These are phyloP conservation scores for Caenorhabditis inopinata DNA, from an alignment of 1,140 invertebrate genomes.

Conservation along the genomic window DNA sequence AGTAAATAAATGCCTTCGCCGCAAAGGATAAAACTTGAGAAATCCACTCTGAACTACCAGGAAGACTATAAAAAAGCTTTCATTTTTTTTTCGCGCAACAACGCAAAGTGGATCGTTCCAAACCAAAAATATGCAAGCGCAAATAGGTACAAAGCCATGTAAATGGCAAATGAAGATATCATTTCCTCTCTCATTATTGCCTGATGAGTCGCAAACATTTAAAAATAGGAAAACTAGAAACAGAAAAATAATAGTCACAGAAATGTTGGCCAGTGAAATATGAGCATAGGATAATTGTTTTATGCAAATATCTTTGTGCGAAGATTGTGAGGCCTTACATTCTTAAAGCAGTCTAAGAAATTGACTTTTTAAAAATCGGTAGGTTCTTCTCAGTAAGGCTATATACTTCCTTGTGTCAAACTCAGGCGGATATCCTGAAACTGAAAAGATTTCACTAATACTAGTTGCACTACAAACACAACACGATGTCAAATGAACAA, in stretches of 20 bases:
- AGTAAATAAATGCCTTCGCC: conserved; percentile 29
- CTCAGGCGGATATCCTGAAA: background rate
- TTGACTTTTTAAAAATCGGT: too few relatives aligned
- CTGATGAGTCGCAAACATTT: background rate
- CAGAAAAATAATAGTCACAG: background rate
- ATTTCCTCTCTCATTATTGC: conserved; percentile 7
- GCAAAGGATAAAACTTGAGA: conserved; percentile 31
- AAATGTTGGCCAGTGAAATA: background rate
- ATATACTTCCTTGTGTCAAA: background rate
- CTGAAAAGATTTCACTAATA: background rate
- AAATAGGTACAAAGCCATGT: too few relatives aligned
- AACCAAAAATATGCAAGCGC: background rate
- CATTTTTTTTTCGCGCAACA: background rate
- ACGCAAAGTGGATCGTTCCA: conserved; percentile 13
- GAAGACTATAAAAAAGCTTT: conserved; percentile 8
- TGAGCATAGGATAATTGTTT: too few relatives aligned
- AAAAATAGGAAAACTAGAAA: too few relatives aligned
- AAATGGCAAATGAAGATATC: background rate
- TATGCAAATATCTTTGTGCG: too few relatives aligned
- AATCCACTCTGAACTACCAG: conserved; percentile 27
- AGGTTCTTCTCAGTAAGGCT: too few relatives aligned
- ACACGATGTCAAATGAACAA: background rate
- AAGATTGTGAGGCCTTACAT: too few relatives aligned
- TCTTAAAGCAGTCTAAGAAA: too few relatives aligned
- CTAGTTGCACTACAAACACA: background rate